Evolutionary conservation across 2,888 invertebrate genomes (phyloP), one percentile per base, ranked within the genome.

Genomic region (Pandemis cinnamomeana): DNA sequence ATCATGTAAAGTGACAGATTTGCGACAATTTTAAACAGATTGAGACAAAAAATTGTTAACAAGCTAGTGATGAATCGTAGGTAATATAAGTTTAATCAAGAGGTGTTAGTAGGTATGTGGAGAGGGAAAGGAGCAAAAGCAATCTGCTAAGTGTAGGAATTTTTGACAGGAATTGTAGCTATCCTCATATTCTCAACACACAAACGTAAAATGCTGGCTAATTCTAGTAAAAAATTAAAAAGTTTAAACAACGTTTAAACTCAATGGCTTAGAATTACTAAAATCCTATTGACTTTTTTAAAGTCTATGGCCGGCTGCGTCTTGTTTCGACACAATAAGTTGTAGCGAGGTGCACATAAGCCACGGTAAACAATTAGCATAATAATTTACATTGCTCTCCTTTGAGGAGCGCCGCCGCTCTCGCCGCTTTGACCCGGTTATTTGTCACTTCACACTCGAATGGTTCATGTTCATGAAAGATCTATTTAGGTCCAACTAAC

Each of bases 281-380:
- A 58, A 27, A 7, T 11, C 8, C 67, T 36, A n/a, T 55, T 20
- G 41, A 41, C 20, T 51, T 61, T 66, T 64, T 51, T 74, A 61
- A 79, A 77, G 79, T 89, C 88, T 89, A 81, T 88, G 87, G 83
- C 79, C 67, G 75, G 77, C 78, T 77, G 78, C 77, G 76, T 81
- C 82, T 84, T 80, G 79, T 86, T 85, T 81, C 79, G 78, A 81
- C 83, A 90, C 83, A 88, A 88, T 87, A 85, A 83, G 81, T 84
- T 85, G 85, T 87, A 80, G 83, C 82, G 89, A 91, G 90, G 88
- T 86, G 87, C 88, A 87, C 91, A 90, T 90, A 91, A 81, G 90
- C 88, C 84, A 91, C 91, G 90, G 89, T 92, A 92, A 93, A 90
- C 91, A 92, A 93, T 93, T 92, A 92, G 77, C 91, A 93, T 93